Conservation (phyloP, 2,113 vertebrate species). For the Haemorhous mexicanus region DNA sequence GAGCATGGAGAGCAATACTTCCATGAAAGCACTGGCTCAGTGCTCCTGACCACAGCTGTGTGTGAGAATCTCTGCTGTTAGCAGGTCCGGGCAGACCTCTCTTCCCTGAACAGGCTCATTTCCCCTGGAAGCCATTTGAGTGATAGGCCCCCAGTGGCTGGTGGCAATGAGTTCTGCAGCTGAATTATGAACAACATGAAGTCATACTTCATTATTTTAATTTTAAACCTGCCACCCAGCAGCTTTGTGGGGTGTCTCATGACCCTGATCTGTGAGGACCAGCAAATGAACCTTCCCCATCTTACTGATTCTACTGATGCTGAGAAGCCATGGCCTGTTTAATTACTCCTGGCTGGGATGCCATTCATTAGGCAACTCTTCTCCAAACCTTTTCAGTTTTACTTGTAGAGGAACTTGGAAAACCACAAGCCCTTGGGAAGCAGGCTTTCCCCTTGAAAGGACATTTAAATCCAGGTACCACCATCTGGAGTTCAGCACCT, state of each 20-base stretch:
- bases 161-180: background rate
- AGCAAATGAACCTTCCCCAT: background rate
- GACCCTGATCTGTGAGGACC: background rate
- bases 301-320: background rate
- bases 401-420: background rate
- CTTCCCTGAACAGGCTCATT: background rate
- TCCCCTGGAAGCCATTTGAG: background rate
- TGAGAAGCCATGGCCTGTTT: background rate
- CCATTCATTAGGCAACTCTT: background rate
- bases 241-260: background rate
- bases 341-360: background rate
- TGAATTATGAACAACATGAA: background rate
- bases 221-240: slow-evolving; percentile 16
- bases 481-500: background rate
- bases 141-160: background rate
- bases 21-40: background rate
- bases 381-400: background rate
- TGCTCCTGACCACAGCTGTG: background rate
- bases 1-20: background rate
- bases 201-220: slow-evolving; percentile 25
- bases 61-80: background rate
- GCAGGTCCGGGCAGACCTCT: background rate
- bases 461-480: background rate
- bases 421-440: background rate
- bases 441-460: background rate